A percentile compares a stretch with the other conserved stretches of the same genome.
Conservation (phyloP, 1,140 invertebrate genomes). For the Asbolus verrucosus region DNA sequence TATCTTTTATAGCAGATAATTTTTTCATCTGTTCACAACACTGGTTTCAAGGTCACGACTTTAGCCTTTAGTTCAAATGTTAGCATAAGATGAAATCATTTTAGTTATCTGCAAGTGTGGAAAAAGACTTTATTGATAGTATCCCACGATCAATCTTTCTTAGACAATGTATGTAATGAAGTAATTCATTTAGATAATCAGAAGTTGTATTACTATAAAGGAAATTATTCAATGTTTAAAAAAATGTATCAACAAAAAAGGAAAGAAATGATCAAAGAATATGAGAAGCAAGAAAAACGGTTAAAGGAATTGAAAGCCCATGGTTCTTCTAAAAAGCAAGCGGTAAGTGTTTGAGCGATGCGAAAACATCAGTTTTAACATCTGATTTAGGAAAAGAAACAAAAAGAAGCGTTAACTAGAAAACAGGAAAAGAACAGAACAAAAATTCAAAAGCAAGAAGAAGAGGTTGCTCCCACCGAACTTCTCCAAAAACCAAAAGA, state of each 20-base stretch:
- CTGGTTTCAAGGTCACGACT: neutral
- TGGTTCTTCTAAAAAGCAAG: slow-evolving; percentile 95
- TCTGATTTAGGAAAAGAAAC: slow-evolving; percentile 81
- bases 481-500: slow-evolving; percentile 90
- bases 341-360: slow-evolving; percentile 69
- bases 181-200: slow-evolving; percentile 96
- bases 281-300: slow-evolving; percentile 97
- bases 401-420: slow-evolving; percentile 91
- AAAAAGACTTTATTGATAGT: slow-evolving; percentile 98
- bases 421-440: slow-evolving; percentile 93
- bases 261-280: slow-evolving; percentile 96
- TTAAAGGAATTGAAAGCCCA: slow-evolving; percentile 94
- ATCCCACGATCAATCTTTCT: slow-evolving; percentile 99
- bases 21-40: too few relatives aligned
- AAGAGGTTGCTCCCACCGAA: slow-evolving; percentile 84
- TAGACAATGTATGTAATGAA: slow-evolving; percentile 99
- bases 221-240: slow-evolving; percentile 99
- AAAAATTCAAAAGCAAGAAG: slow-evolving; percentile 83
- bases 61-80: neutral
- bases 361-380: too few relatives aligned
- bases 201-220: slow-evolving; percentile 97
- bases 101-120: slow-evolving; percentile 94
- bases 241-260: slow-evolving; percentile 98
- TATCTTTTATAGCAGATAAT: too few relatives aligned
- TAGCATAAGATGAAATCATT: slow-evolving; percentile 43